A percentile compares a stretch with the other conserved stretches of the same genome.
Evolutionary conservation across 2,113 vertebrate genomes (phyloP).

Genomic region (Colossoma macropomum): DNA sequence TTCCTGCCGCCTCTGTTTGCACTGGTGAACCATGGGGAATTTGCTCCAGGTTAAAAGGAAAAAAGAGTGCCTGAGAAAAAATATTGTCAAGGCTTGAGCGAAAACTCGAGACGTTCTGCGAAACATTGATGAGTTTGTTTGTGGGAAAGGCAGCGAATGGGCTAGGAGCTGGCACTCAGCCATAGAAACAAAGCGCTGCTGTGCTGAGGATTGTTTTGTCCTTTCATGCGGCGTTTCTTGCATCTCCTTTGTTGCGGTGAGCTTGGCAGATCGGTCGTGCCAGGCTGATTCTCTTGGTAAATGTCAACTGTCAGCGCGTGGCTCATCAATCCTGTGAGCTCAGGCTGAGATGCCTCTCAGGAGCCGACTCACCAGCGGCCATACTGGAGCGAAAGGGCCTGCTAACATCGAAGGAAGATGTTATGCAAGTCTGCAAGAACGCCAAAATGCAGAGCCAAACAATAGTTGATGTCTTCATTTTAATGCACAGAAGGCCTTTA

Average conservation of each 20-base stretch:
- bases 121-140: slow-evolving; percentile 30
- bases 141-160: slow-evolving; percentile 34
- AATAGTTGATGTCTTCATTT: slow-evolving; percentile 28
- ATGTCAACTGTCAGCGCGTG: slow-evolving; percentile 85
- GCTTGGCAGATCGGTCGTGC: slow-evolving; percentile 79
- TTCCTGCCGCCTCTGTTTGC: slow-evolving; percentile 32
- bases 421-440: slow-evolving; percentile 13
- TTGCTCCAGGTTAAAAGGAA: background rate
- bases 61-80: slow-evolving; percentile 1
- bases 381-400: slow-evolving; percentile 31
- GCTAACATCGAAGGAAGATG: slow-evolving; percentile 12
- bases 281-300: slow-evolving; percentile 84
- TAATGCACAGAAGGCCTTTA: background rate
- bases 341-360: slow-evolving; percentile 68
- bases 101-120: background rate
- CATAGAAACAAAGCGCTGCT: slow-evolving; percentile 49
- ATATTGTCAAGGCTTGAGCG: slow-evolving; percentile 13
- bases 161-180: slow-evolving; percentile 25
- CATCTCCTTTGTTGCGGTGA: slow-evolving; percentile 79
- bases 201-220: slow-evolving; percentile 54
- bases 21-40: slow-evolving; percentile 63
- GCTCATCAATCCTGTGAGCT: slow-evolving; percentile 80
- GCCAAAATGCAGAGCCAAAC: slow-evolving; percentile 18
- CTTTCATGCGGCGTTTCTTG: slow-evolving; percentile 49
- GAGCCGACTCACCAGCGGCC: slow-evolving; percentile 64